Conservation (phyloP, 1,140 invertebrate genomes). For the Trachelipus rathkii region DNA sequence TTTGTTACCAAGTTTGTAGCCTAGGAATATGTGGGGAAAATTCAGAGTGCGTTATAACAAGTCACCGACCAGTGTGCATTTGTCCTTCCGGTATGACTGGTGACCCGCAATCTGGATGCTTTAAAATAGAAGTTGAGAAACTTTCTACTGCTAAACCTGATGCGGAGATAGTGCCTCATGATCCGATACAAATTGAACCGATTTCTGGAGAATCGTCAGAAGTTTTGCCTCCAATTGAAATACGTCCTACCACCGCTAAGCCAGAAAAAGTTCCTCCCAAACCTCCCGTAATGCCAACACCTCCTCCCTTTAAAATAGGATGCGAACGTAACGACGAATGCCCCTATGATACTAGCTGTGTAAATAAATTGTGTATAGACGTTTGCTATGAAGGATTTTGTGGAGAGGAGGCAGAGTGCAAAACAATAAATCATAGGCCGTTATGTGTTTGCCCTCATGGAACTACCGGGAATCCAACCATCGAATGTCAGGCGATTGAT, state of each 20-base stretch:
- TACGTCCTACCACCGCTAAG: neutral
- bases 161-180: constrained; percentile 10
- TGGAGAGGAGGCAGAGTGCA: constrained; percentile 65
- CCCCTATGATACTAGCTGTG: constrained; percentile 64
- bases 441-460: constrained; percentile 49
- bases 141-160: constrained; percentile 7
- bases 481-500: constrained; percentile 57
- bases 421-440: constrained; percentile 53
- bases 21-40: constrained; percentile 33
- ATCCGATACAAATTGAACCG: neutral
- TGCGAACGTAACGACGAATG: constrained; percentile 68
- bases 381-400: constrained; percentile 70
- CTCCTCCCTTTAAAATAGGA: constrained; percentile 64
- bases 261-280: neutral
- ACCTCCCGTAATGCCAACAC: constrained; percentile 24
- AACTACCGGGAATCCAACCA: constrained; percentile 55
- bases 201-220: neutral
- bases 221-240: constrained; percentile 16
- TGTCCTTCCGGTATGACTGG: constrained; percentile 56
- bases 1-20: constrained; percentile 61
- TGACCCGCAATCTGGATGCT: constrained; percentile 36
- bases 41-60: constrained; percentile 69
- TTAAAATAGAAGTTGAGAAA: constrained; percentile 12
- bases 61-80: constrained; percentile 70
- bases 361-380: constrained; percentile 66